Conservation (phyloP, 2,797 vertebrate species). For the Vipera latastei region DNA sequence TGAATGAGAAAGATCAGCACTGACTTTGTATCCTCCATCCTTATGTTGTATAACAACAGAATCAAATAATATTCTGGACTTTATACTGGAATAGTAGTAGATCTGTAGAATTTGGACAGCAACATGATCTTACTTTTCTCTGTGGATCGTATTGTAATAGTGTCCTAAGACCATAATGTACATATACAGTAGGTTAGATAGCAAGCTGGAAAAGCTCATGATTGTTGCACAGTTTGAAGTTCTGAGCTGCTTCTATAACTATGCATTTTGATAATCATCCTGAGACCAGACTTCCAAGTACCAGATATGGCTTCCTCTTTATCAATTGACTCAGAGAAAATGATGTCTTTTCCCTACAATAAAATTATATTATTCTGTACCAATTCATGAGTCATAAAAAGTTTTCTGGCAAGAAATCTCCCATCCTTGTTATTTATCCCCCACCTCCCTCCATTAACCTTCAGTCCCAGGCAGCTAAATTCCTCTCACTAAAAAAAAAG, state of each 20-base stretch:
- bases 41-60: neutral
- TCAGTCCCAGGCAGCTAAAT: neutral
- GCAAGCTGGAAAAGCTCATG: neutral
- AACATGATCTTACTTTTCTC: neutral
- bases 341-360: neutral
- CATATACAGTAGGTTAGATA: neutral
- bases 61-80: neutral
- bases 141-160: neutral
- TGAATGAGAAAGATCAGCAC: neutral
- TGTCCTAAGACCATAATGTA: neutral
- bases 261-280: neutral
- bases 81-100: neutral
- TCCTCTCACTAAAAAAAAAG: neutral
- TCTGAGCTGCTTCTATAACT: neutral
- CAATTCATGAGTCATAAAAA: neutral
- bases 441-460: neutral
- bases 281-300: neutral
- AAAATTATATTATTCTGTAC: neutral
- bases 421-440: neutral
- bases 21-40: neutral
- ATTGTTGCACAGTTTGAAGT: neutral
- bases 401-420: neutral
- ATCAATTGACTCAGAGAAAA: neutral
- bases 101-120: neutral
- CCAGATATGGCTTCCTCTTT: neutral